phyloP scores from a whole-genome alignment of 2,888 invertebrate species.

The Ichneumoninae sp. region DNA sequence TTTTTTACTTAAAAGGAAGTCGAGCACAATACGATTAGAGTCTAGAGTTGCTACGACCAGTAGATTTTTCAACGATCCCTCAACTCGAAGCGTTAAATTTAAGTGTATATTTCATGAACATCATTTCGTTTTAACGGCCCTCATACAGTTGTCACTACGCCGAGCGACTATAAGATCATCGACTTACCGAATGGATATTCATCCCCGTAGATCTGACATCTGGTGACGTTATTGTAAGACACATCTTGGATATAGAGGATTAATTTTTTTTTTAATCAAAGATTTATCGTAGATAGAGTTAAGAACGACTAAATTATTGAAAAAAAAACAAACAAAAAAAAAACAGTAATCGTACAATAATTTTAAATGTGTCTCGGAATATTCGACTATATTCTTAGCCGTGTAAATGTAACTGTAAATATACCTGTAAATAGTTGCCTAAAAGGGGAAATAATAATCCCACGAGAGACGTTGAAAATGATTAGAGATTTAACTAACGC shows the following conservation, averaged over 20 bases:
- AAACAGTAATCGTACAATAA: conserved; percentile 37
- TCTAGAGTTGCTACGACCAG: conserved; percentile 50
- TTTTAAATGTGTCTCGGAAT: conserved; percentile 65
- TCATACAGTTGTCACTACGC: conserved; percentile 46
- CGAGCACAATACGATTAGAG: conserved; percentile 64
- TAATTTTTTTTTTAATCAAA: conserved; percentile 78
- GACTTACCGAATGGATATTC: conserved; percentile 26
- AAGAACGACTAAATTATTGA: conserved; percentile 81
- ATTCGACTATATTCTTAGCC: conserved; percentile 62
- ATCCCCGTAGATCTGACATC: conserved; percentile 60
- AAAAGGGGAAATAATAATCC: conserved; percentile 61
- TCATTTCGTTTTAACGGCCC: conserved; percentile 36
- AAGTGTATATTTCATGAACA: conserved; percentile 51
- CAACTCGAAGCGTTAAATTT: conserved; percentile 33
- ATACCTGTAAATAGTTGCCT: conserved; percentile 68
- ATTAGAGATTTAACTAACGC: conserved; percentile 67
- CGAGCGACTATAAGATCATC: conserved; percentile 27
- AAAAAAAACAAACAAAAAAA: conserved; percentile 59
- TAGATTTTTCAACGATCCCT: conserved; percentile 62
- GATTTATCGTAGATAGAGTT: conserved; percentile 77
- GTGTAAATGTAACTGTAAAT: conserved; percentile 71
- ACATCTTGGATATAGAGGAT: conserved; percentile 66
- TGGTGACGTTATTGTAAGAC: conserved; percentile 27
- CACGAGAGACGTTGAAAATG: conserved; percentile 67
- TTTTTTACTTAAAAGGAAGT: conserved; percentile 54